Percentiles rank a stretch among this genome's conserved stretches.
phyloP scores from a whole-genome alignment of 2,797 vertebrate species.

The Leontopithecus rosalia region DNA sequence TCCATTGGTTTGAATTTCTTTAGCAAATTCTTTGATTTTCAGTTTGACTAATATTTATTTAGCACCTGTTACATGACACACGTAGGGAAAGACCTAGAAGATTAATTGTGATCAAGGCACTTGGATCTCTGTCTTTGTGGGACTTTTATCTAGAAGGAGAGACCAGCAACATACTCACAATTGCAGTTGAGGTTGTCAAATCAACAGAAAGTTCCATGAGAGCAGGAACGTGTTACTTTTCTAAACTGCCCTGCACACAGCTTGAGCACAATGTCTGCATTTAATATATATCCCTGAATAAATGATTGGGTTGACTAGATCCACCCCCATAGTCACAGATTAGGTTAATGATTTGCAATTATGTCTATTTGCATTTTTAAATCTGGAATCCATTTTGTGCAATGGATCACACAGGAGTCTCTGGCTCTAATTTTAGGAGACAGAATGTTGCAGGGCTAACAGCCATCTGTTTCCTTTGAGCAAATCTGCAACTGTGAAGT shows the following conservation, averaged over 20 bases:
- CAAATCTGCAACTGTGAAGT: constrained; percentile 69
- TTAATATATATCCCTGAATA: background rate
- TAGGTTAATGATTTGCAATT: constrained; percentile 20
- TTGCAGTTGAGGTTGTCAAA: too few species aligned
- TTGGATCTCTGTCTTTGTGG: background rate
- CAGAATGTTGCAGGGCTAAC: constrained; percentile 72
- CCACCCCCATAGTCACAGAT: background rate
- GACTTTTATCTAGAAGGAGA: background rate
- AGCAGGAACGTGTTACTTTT: rapidly evolving
- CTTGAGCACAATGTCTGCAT: too few species aligned
- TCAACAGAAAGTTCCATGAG: background rate
- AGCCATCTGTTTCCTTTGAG: constrained; percentile 80
- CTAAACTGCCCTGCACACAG: background rate
- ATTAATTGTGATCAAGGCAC: background rate
- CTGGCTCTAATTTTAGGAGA: constrained; percentile 72
- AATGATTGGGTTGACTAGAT: background rate
- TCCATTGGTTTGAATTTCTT: background rate
- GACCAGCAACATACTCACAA: background rate
- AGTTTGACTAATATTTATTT: background rate
- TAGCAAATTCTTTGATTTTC: background rate
- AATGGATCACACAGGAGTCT: constrained; percentile 50
- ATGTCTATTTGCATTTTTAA: constrained; percentile 65
- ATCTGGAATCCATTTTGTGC: constrained; percentile 69
- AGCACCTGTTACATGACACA: background rate
- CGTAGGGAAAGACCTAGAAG: background rate